Evolutionary conservation across 2,113 vertebrate species (phyloP), one percentile per base, ranked within the genome.

Genomic region (Sphyrna mokarran): DNA sequence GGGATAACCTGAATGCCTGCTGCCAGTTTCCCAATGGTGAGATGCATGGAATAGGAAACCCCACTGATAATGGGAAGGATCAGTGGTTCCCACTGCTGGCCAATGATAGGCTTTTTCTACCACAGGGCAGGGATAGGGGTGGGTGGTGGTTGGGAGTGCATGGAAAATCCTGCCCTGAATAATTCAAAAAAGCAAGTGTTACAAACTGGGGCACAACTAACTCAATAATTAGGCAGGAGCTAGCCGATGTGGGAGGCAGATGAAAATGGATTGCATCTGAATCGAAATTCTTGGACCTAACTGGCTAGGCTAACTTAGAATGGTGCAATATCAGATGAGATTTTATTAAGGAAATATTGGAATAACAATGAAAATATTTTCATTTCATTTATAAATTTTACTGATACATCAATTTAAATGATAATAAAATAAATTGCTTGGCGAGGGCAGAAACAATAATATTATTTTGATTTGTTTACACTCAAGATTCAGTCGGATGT

Each of bases 401-500:
- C n/a, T 33, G 4, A 26, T 23, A 2, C 26, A 58, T 29, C 40
- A 18, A 23, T 26, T 87, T 2, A 26, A 86, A 66, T 23, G 26
- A 33, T 18, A 14, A 40, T 29, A 68, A 95, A 95, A 69, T 72
- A 95, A 68, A 95, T 14, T 23, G 1, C 20, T 58, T 37, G 54
- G 43, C 54, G 54, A 94, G 23, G 69, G 6, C 93, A 14, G 48
- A 72, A 29, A 78, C 29, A 72, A n/a, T 61, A 37, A 85, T 54
- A 58, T 61, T 66, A 78, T 95, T 95, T 68, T 54, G 26, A 40
- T 63, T 54, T n/a, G 58, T 91, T 93, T 61, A 68, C n/a, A 33
- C 26, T 26, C 97, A 99, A 54, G 99, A 98, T 96, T 95, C 98
- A 0, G 98, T 99, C 70, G 98, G 97, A 76, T 99, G 99, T 0